These are phyloP conservation scores for Megastigmus dorsalis DNA, from an alignment of 2,888 invertebrate species.

Conservation along the genomic window DNA sequence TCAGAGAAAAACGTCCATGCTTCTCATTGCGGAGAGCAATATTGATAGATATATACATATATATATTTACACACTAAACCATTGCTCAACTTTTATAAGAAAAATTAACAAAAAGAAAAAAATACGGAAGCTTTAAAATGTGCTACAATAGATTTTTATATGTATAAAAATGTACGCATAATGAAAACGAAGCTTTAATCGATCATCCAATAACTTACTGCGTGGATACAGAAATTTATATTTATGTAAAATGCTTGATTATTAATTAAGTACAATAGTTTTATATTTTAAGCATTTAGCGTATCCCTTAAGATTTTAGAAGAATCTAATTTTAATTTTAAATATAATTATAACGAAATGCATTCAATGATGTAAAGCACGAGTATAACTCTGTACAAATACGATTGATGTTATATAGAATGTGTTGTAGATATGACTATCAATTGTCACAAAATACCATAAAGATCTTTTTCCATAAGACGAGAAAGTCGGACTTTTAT, in stretches of 20 bases:
- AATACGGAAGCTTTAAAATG: slow-evolving; percentile 18
- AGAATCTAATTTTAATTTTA: slow-evolving; percentile 18
- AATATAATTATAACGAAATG: not conserved
- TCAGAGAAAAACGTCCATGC: slow-evolving; percentile 40
- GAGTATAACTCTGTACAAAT: slow-evolving; percentile 29
- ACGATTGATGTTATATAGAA: slow-evolving; percentile 22
- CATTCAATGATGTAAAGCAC: slow-evolving; percentile 17
- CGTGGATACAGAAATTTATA: slow-evolving; percentile 6
- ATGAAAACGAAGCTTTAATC: slow-evolving; percentile 18
- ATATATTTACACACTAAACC: slow-evolving; percentile 16
- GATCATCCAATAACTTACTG: slow-evolving; percentile 7
- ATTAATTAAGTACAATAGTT: slow-evolving; percentile 27
- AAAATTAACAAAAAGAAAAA: slow-evolving; percentile 3
- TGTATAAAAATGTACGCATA: slow-evolving; percentile 1
- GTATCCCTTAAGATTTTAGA: slow-evolving; percentile 21
- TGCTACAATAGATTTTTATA: slow-evolving; percentile 35
- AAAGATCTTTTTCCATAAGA: slow-evolving; percentile 19
- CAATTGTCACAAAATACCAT: not conserved
- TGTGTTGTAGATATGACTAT: slow-evolving; percentile 30
- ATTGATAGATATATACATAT: slow-evolving; percentile 20
- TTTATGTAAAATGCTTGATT: slow-evolving; percentile 27
- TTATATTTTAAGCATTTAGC: slow-evolving; percentile 45
- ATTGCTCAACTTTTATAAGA: slow-evolving; percentile 21
- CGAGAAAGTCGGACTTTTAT: not conserved
- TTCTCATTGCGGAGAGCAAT: slow-evolving; percentile 36